Evolutionary conservation across 2,797 vertebrate genomes (phyloP).

Genomic region (Labeo calbasu): DNA sequence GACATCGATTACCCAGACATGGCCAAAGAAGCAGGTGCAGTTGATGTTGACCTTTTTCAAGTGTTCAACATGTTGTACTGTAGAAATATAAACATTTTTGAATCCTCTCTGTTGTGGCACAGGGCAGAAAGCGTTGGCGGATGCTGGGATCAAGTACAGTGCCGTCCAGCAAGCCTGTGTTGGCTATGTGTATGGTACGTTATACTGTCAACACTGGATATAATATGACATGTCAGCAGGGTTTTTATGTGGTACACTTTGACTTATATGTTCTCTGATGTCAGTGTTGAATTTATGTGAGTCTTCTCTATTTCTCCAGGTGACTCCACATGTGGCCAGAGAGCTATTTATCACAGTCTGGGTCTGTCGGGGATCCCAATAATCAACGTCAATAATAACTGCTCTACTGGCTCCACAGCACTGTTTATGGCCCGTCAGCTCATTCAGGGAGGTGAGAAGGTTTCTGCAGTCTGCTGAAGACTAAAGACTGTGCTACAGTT

Average conservation of each 20-base stretch:
- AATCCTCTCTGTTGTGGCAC: conserved; percentile 28
- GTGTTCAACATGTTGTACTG: not conserved
- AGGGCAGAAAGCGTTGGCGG: conserved; percentile 89
- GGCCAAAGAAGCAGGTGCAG: conserved; percentile 93
- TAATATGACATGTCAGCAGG: not conserved
- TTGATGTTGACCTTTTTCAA: not conserved
- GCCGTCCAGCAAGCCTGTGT: conserved; percentile 90
- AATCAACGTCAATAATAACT: conserved; percentile 97
- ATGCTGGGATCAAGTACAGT: conserved; percentile 90
- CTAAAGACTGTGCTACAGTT: too few species aligned
- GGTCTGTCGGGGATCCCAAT: conserved; percentile 96
- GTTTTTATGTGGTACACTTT: not conserved
- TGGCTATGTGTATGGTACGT: conserved; percentile 93
- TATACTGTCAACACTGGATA: not conserved
- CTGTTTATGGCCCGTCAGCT: conserved; percentile 92
- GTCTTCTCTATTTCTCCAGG: conserved; percentile 72
- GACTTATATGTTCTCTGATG: not conserved
- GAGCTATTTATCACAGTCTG: conserved; percentile 93
- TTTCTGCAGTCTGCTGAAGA: not conserved
- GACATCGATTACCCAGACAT: conserved; percentile 90
- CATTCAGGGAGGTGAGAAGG: conserved; percentile 84
- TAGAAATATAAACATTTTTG: not conserved
- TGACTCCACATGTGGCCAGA: conserved; percentile 92
- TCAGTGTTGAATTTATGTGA: not conserved
- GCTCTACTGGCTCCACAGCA: conserved; percentile 95